Base-by-base conservation (phyloP, 2,888 invertebrate genomes). In the Metellina segmentata region DNA sequence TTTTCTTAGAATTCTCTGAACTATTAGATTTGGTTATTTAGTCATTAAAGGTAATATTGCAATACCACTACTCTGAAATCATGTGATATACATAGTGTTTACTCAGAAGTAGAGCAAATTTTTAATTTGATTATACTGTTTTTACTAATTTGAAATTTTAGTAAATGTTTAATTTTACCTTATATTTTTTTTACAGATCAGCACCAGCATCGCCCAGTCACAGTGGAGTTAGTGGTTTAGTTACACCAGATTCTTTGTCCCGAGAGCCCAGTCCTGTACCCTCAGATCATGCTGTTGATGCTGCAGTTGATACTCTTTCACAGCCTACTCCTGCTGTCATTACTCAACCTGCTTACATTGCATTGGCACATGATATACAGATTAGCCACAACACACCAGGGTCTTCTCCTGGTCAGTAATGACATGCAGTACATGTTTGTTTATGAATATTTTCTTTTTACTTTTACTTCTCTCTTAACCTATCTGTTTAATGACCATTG, bases 251-350 rank as follows among this genome's bases (percentile, higher is more conserved):
- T 95, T 96, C 96, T 94, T 95, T 98, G 94, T 98, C 98, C 70
- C 96, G 98, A 94, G 99, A 99, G 96, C 97, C 98, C 94, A 98
- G 98, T 92, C 99, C 99, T 0, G 97, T 97, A 93, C 97, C 98
- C 48, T 19, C 75, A n/a, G 86, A 87, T 13, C 70, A 82, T 71
- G 51, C 75, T 13, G 83, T 16, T 49, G 90, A 91, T 34, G 20
- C 90, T 70, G 48, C 72, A 13, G 52, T 82, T 48, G 91, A 91
- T 82, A 16, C 52, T 49, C 52, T 85, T 79, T 34, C 77, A n/a
- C 89, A 89, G 52, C 61, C 90, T 9, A 82, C 91, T 20, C 91
- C 91, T 48, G 91, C 92, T 48, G 92, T 89, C 19, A 92, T 89
- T 51, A 92, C 88, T 61, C 92, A 92, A 11, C 89, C 92, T 75